Evolutionary conservation across 2,797 vertebrate species (phyloP).

Genomic region (Eidolon dupreanum): DNA sequence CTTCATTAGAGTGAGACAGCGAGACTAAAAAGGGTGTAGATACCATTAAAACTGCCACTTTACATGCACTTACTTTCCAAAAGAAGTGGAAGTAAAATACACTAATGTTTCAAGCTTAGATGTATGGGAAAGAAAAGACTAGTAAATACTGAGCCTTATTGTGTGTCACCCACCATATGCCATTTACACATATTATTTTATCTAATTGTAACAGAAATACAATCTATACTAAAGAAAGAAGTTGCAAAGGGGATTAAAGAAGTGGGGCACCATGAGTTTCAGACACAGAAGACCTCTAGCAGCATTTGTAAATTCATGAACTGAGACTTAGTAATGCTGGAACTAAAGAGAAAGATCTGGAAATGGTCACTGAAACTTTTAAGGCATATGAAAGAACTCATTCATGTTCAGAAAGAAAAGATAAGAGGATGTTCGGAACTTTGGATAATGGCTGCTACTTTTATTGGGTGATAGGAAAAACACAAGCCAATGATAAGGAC

Average conservation of each 20-base stretch:
- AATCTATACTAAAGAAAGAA: neutral
- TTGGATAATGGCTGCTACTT: neutral
- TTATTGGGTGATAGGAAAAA: neutral
- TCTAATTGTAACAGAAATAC: neutral
- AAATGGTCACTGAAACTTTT: neutral
- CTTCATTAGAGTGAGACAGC: neutral
- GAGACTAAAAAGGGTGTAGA: neutral
- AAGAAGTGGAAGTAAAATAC: neutral
- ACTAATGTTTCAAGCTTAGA: neutral
- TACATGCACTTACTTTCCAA: neutral
- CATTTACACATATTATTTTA: neutral
- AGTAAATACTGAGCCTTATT: neutral
- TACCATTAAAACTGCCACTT: neutral
- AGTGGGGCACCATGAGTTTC: neutral
- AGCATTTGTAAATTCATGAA: neutral
- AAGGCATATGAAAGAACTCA: neutral
- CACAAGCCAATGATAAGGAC: neutral
- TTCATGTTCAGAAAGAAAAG: neutral
- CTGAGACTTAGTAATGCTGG: neutral
- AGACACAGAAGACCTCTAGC: neutral
- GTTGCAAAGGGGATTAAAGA: neutral
- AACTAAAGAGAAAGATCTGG: neutral
- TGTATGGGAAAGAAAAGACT: neutral
- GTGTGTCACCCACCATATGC: neutral
- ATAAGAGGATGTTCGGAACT: neutral